A percentile compares a stretch with the other conserved stretches of the same genome.
phyloP scores from a whole-genome alignment of 2,113 vertebrate species.

The Coptodon bakossiorum region DNA sequence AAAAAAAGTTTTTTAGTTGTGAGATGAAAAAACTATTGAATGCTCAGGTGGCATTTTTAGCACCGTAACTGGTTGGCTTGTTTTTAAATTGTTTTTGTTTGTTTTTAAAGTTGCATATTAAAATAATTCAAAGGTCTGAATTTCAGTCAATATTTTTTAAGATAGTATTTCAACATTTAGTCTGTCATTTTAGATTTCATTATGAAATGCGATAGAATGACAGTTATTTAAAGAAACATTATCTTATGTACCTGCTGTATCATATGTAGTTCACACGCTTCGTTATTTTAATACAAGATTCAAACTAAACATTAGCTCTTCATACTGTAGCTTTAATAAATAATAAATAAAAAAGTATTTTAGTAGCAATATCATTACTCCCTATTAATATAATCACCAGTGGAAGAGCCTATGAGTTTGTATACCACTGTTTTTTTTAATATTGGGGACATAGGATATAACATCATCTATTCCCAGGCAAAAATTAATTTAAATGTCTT shows the following conservation, averaged over 20 bases:
- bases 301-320: neutral
- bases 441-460: neutral
- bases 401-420: neutral
- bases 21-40: neutral
- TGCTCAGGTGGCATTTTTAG: neutral
- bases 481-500: neutral
- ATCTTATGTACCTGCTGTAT: neutral
- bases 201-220: neutral
- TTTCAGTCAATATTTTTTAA: neutral
- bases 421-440: neutral
- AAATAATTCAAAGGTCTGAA: neutral
- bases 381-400: neutral
- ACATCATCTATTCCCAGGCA: neutral
- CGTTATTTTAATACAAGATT: neutral
- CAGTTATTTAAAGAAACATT: neutral
- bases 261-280: neutral
- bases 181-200: neutral
- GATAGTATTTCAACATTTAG: neutral
- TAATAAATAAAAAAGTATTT: fast-evolving
- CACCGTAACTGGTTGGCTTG: neutral
- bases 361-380: neutral
- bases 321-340: neutral
- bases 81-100: neutral
- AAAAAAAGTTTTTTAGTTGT: neutral
- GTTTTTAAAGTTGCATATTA: neutral